Percentiles rank a stretch among this genome's conserved stretches.
These are phyloP conservation scores for Ectemnius lituratus DNA, from an alignment of 2,888 invertebrate species.

Conservation along the genomic window DNA sequence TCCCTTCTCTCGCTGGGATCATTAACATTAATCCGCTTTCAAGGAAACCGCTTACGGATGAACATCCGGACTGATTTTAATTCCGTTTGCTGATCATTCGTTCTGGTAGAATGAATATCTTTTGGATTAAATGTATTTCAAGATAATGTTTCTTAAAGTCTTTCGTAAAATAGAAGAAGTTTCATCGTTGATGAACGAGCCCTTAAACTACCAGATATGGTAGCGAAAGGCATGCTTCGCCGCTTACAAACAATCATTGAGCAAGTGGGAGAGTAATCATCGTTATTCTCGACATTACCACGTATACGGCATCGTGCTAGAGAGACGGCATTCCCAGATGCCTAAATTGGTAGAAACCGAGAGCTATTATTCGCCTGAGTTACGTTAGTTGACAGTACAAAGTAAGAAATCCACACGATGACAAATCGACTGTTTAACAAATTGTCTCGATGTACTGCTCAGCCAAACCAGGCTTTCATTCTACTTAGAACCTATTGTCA, in stretches of 20 bases:
- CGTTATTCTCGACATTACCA: slow-evolving; percentile 39
- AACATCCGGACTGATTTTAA: background rate
- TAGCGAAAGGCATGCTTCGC: slow-evolving; percentile 8
- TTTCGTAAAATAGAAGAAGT: background rate
- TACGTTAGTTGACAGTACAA: background rate
- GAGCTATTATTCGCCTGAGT: slow-evolving; percentile 1
- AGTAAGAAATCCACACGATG: too few species aligned
- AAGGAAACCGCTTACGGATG: background rate
- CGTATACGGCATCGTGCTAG: background rate
- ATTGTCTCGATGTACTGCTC: too few species aligned
- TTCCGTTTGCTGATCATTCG: slow-evolving; percentile 28
- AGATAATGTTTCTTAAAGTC: background rate
- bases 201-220: slow-evolving; percentile 15
- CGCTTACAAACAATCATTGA: slow-evolving; percentile 47
- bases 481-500: slow-evolving; percentile 8
- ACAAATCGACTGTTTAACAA: too few species aligned
- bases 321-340: too few species aligned
- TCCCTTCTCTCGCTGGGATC: slow-evolving; percentile 14
- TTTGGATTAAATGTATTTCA: background rate
- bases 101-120: background rate
- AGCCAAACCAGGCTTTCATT: too few species aligned
- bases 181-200: background rate
- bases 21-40: background rate
- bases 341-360: slow-evolving; percentile 1
- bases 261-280: slow-evolving; percentile 56